Conservation (phyloP, 30 jellyfish, hydroid and myxozoan genomes). For the Cassiopea xamachana region DNA sequence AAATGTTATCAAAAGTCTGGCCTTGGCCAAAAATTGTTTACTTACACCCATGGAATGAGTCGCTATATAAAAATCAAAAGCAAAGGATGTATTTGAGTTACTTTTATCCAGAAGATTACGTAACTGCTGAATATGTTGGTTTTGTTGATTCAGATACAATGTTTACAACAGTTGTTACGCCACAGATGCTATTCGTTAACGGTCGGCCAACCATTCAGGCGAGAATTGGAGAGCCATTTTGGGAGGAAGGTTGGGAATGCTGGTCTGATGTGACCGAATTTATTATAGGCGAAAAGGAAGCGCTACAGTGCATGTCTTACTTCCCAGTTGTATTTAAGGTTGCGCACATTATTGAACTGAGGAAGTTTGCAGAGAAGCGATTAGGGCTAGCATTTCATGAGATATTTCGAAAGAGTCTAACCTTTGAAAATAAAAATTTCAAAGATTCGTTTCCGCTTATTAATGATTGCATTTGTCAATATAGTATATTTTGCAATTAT, state of each 20-base stretch:
- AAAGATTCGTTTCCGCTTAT: slow-evolving; percentile 6
- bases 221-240: slow-evolving; percentile 43
- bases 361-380: slow-evolving; percentile 36
- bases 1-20: slow-evolving; percentile 16
- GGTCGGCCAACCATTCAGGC: slow-evolving; percentile 46
- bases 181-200: slow-evolving; percentile 26
- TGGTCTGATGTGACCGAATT: slow-evolving; percentile 56
- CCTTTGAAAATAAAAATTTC: neutral
- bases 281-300: slow-evolving; percentile 61
- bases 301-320: slow-evolving; percentile 57
- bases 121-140: slow-evolving; percentile 65
- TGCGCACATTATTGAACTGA: slow-evolving; percentile 57
- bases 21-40: slow-evolving; percentile 61
- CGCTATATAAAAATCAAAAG: slow-evolving; percentile 31
- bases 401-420: slow-evolving; percentile 46
- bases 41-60: slow-evolving; percentile 41
- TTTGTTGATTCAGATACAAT: slow-evolving; percentile 77
- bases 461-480: slow-evolving; percentile 58
- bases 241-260: slow-evolving; percentile 63
- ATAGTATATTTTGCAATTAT: slow-evolving; percentile 47
- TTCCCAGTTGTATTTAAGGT: slow-evolving; percentile 74
- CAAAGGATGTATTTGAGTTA: slow-evolving; percentile 63
- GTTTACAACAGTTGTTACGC: slow-evolving; percentile 72
- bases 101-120: slow-evolving; percentile 51
- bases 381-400: slow-evolving; percentile 24